Percentiles rank a stretch among this genome's conserved stretches.
Evolutionary conservation across 2,797 vertebrate genomes (phyloP).

Genomic region (Odontamblyopus lacepedii): DNA sequence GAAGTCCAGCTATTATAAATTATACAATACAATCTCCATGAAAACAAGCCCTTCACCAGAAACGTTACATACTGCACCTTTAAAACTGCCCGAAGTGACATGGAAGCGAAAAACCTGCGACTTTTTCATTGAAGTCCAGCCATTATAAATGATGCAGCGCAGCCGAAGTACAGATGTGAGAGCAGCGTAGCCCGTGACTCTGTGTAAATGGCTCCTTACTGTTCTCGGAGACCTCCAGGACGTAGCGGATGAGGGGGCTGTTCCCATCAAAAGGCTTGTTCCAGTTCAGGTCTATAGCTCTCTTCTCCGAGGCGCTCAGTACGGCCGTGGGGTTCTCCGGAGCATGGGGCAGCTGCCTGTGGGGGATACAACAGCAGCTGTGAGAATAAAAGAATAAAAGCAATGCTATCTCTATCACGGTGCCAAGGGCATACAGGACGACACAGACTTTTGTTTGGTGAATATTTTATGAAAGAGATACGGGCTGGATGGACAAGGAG

Average conservation of each 20-base stretch:
- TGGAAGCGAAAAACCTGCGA: constrained; percentile 2
- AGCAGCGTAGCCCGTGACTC: not conserved
- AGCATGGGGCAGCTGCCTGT: constrained; percentile 92
- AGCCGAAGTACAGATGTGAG: constrained; percentile 14
- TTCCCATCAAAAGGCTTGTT: constrained; percentile 94
- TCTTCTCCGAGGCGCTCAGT: constrained; percentile 83
- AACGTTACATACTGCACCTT: no score
- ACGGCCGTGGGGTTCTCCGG: constrained; percentile 86
- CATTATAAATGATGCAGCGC: constrained; percentile 15
- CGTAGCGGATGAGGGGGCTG: constrained; percentile 90
- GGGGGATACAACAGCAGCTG: constrained; percentile 28
- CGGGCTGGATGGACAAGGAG: constrained; percentile 39
- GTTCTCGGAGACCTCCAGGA: constrained; percentile 96
- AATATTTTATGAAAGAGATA: constrained; percentile 39
- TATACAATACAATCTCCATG: not conserved
- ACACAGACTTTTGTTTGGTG: constrained; percentile 8
- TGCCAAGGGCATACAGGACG: constrained; percentile 17
- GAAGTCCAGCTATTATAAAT: constrained; percentile 13
- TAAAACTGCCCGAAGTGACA: not conserved
- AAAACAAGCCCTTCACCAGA: no score
- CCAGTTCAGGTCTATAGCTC: constrained; percentile 94
- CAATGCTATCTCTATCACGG: constrained; percentile 20
- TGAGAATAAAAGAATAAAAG: constrained; percentile 47
- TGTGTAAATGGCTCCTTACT: constrained; percentile 79
- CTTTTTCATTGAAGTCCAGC: constrained; percentile 8